Evolutionary conservation across 2,113 vertebrate species (phyloP), one percentile per base, ranked within the genome.

Genomic region (Cairina moschata): DNA sequence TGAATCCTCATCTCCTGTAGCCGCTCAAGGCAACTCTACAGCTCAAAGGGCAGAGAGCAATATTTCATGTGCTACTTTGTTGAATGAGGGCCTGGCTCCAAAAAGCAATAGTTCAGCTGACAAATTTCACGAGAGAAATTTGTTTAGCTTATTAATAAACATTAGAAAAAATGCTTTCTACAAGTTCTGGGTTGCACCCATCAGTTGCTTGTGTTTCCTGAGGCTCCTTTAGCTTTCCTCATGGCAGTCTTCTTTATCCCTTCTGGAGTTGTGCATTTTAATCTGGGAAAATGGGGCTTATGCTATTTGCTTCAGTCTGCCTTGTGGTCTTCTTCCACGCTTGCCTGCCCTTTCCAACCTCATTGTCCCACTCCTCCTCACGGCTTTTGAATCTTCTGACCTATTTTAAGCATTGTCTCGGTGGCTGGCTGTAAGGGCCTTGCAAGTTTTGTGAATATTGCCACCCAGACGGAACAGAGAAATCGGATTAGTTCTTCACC

Each of bases 351-450:
- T 72, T 68, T 66, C 36, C 36, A 63, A 31, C 40, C 28, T 62
- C 14, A 8, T 60, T 46, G 31, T 7, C 8, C 18, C 29, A 29
- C 36, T 69, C 4, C 15, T 82, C 2, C 40, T 77, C 26, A 6
- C 11, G n/a, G 50, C 4, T 60, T 52, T 26, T 58, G n/a, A 36
- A 36, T 80, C 5, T n/a, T 67, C 58, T 54, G n/a, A 48, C 13
- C n/a, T 54, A 0, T 26, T 81, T 68, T 36, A 71, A 69, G 14
- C 17, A 9, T 69, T 36, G 9, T 31, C 28, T 66, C 1, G 0
- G 21, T 67, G 50, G 6, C 58, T 52, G 67, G 9, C 26, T 62
- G 18, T 13, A 4, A 42, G 20, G 15, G 60, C 62, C 40, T 75
- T 81, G 32, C 29, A 20, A 60, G 42, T 42, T 73, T 17, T n/a